Percentiles rank a stretch among this genome's conserved stretches.
Evolutionary conservation across 2,113 vertebrate species (phyloP).

Genomic region (Erpornis zantholeuca): DNA sequence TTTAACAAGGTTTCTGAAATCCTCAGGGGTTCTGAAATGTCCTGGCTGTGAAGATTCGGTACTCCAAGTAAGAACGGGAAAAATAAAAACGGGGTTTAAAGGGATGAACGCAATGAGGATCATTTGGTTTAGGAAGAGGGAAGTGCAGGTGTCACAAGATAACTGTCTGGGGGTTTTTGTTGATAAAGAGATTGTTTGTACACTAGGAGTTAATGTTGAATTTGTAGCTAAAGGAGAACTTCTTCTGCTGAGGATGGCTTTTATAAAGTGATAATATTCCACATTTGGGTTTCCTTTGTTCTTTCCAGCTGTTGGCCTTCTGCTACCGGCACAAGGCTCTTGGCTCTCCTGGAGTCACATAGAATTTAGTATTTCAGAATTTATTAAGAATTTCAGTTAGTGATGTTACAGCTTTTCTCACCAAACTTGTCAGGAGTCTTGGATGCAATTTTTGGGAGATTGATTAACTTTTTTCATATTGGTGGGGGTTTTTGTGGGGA

Average conservation of each 20-base stretch:
- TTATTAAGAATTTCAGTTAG: background rate
- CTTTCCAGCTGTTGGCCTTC: background rate
- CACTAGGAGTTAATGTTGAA: background rate
- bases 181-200: background rate
- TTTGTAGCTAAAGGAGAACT: background rate
- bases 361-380: background rate
- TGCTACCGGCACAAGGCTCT: background rate
- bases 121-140: background rate
- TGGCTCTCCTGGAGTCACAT: background rate
- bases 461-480: background rate
- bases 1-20: background rate
- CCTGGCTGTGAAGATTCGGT: background rate
- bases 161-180: background rate
- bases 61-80: background rate
- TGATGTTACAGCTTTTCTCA: background rate
- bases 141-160: background rate
- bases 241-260: background rate
- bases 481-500: background rate
- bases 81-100: background rate
- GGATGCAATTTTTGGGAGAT: background rate
- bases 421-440: background rate
- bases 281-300: background rate
- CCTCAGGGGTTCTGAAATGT: background rate
- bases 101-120: background rate
- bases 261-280: background rate